Conservation (phyloP, 1,140 invertebrate species). For the Bactericera cockerelli region DNA sequence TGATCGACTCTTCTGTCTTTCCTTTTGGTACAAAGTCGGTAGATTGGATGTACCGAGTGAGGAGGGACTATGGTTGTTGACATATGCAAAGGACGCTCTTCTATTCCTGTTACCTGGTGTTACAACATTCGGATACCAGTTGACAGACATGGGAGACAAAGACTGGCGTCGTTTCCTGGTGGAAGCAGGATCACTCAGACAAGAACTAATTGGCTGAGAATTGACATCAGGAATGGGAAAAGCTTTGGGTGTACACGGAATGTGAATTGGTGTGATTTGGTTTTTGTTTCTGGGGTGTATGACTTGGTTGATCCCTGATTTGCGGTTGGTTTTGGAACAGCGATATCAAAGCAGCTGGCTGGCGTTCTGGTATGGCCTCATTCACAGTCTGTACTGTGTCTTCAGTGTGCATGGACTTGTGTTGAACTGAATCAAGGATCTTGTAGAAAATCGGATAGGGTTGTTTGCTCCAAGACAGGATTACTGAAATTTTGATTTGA, state of each 20-base stretch:
- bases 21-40: conserved; percentile 1
- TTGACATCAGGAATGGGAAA: background rate
- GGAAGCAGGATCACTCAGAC: background rate
- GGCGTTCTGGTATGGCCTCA: background rate
- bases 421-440: conserved; percentile 3
- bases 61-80: background rate
- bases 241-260: background rate
- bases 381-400: background rate
- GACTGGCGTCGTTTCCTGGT: background rate
- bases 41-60: background rate
- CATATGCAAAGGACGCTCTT: background rate
- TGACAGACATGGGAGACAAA: background rate
- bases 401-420: background rate
- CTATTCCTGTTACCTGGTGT: background rate
- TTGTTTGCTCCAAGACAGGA: conserved; percentile 51
- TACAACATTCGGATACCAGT: background rate
- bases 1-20: background rate
- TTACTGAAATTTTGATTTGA: conserved; percentile 26
- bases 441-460: conserved; percentile 45
- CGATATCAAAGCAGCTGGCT: conserved; percentile 14
- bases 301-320: background rate
- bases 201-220: background rate
- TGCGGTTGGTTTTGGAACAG: conserved; percentile 11
- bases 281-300: background rate
- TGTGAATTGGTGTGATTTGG: background rate